Conservation (phyloP, 2,888 invertebrate species). For the Ephialtes manifestator region DNA sequence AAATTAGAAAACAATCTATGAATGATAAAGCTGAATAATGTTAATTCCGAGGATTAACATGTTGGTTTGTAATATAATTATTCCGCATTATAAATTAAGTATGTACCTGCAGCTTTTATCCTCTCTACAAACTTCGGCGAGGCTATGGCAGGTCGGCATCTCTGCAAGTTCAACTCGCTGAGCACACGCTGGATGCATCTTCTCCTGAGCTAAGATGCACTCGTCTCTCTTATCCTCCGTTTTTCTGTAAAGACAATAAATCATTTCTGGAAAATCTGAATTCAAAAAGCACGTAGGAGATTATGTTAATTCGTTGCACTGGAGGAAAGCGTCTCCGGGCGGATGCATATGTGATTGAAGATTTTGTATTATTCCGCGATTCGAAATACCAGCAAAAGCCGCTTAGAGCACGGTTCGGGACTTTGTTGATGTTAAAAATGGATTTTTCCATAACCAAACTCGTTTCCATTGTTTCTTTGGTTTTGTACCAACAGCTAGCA, state of each 20-base stretch:
- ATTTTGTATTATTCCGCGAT: conserved; percentile 18
- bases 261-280: conserved; percentile 50
- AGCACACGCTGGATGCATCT: conserved; percentile 95
- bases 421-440: neutral
- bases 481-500: neutral
- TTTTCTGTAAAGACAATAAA: conserved; percentile 89
- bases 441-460: neutral
- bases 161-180: conserved; percentile 92
- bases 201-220: conserved; percentile 96
- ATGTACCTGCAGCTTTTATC: conserved; percentile 94
- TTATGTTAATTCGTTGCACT: conserved; percentile 21
- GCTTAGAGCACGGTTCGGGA: neutral
- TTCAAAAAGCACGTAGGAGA: conserved; percentile 6
- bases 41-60: neutral
- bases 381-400: neutral
- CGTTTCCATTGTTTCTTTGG: neutral
- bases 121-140: conserved; percentile 94
- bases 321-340: neutral
- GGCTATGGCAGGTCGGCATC: conserved; percentile 94
- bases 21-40: neutral
- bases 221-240: conserved; percentile 94
- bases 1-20: neutral
- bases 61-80: neutral
- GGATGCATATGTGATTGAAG: conserved; percentile 10
- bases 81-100: neutral